These are phyloP conservation scores for Carollia perspicillata DNA, from an alignment of 2,113 vertebrate genomes.

Conservation along the genomic window DNA sequence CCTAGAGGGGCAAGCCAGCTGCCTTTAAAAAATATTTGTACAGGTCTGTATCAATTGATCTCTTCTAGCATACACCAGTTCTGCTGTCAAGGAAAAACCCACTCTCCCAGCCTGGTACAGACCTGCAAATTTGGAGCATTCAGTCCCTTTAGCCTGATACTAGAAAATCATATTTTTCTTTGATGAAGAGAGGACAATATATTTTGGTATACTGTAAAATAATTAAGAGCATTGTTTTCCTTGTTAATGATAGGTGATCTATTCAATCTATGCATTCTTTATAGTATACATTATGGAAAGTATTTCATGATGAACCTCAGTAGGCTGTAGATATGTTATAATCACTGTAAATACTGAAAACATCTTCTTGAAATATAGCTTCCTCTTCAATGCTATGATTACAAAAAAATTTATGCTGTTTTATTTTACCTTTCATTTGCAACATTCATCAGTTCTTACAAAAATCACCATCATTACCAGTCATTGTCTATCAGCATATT, in stretches of 20 bases:
- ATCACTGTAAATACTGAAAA: background rate
- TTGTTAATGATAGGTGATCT: background rate
- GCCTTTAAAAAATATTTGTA: constrained; percentile 52
- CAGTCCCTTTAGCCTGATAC: background rate
- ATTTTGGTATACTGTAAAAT: background rate
- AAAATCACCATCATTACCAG: background rate
- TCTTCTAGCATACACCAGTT: background rate
- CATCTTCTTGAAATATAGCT: background rate
- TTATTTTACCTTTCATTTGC: background rate
- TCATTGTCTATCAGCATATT: background rate
- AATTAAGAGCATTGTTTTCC: background rate
- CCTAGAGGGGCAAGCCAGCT: background rate
- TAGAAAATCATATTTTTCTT: background rate
- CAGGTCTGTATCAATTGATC: background rate
- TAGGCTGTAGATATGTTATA: constrained; percentile 14
- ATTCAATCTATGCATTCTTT: background rate
- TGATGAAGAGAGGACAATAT: background rate
- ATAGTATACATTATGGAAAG: background rate
- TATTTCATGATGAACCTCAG: background rate
- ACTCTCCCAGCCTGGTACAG: background rate
- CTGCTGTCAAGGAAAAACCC: constrained; percentile 4
- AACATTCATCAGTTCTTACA: background rate
- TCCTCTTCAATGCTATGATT: background rate
- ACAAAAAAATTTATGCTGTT: background rate
- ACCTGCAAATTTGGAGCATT: background rate